Evolutionary conservation across 1,140 invertebrate genomes (phyloP).

Genomic region (Neotoxoptera formosana): DNA sequence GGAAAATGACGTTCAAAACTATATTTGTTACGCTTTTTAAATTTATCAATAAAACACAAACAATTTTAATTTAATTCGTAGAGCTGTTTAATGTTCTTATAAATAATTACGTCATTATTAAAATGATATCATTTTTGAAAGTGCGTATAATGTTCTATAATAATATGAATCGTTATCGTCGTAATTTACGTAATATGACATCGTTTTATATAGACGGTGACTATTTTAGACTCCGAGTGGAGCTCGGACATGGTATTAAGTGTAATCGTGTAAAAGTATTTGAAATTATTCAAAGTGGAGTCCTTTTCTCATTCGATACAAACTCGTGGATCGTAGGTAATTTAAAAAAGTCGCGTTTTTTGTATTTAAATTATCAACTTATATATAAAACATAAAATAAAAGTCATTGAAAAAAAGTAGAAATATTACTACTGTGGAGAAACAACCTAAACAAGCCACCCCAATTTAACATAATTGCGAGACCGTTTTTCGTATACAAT

Average conservation of each 20-base stretch:
- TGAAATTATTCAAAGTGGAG: neutral
- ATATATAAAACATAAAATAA: neutral
- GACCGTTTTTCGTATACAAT: constrained; percentile 3
- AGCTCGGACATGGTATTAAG: neutral
- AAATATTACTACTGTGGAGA: neutral
- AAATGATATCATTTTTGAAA: neutral
- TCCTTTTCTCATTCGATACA: neutral
- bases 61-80: neutral
- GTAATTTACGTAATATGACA: too few relatives aligned
- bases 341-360: neutral
- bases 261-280: neutral
- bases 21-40: neutral
- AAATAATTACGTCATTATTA: neutral
- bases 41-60: neutral
- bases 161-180: neutral
- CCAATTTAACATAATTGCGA: neutral
- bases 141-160: neutral
- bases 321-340: neutral
- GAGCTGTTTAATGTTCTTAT: neutral
- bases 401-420: neutral
- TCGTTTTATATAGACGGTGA: neutral
- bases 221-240: neutral
- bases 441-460: neutral
- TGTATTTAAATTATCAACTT: neutral
- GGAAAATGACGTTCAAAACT: neutral